phyloP scores from a whole-genome alignment of 2,888 invertebrate genomes.

The Protodeltote pygarga region DNA sequence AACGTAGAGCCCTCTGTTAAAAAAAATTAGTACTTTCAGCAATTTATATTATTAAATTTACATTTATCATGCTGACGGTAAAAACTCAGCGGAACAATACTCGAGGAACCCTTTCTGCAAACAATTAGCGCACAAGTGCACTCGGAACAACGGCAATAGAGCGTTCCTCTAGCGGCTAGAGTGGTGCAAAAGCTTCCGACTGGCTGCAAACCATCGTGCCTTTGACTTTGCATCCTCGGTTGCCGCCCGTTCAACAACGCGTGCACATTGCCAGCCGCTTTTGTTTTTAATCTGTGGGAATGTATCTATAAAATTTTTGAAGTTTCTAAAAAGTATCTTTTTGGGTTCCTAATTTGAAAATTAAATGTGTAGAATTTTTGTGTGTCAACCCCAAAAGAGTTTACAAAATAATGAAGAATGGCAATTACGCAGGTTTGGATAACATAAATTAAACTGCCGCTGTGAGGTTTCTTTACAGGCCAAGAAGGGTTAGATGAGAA shows the following conservation, averaged over 20 bases:
- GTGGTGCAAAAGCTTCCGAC: constrained; percentile 71
- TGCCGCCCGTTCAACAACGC: constrained; percentile 67
- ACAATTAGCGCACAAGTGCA: constrained; percentile 84
- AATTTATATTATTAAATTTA: constrained; percentile 1
- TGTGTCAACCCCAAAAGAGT: no score
- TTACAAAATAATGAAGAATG: no score
- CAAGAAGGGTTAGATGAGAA: no score
- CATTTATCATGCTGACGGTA: constrained; percentile 66
- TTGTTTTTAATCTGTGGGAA: constrained; percentile 69
- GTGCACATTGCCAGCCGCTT: constrained; percentile 61
- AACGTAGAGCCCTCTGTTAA: no score
- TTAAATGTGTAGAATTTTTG: no score
- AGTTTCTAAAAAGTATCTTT: constrained; percentile 15
- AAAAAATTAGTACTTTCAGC: neutral
- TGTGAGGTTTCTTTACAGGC: no score
- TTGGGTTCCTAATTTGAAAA: neutral
- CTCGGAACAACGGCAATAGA: constrained; percentile 82
- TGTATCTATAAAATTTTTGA: constrained; percentile 25
- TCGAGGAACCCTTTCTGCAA: constrained; percentile 84
- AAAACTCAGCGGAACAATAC: constrained; percentile 77
- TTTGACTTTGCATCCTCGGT: constrained; percentile 74
- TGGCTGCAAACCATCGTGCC: constrained; percentile 74
- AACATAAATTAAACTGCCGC: no score
- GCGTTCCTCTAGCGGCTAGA: constrained; percentile 63
- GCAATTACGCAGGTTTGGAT: no score